Conservation (phyloP, 1,140 invertebrate genomes). For the Portunus trituberculatus region DNA sequence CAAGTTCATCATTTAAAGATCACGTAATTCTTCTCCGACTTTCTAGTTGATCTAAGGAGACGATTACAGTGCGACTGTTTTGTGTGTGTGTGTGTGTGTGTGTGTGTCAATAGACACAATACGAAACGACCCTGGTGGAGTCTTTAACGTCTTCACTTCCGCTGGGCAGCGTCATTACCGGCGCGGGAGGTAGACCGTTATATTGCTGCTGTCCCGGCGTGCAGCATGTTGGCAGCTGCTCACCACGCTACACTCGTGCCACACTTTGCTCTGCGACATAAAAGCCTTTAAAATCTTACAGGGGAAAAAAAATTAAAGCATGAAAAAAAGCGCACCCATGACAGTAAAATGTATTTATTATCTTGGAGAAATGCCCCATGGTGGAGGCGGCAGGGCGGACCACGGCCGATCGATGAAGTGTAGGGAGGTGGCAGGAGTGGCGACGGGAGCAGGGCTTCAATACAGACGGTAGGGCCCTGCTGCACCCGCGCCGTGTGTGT, state of each 20-base stretch:
- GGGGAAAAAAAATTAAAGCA: not conserved
- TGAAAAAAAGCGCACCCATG: not conserved
- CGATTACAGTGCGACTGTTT: no score
- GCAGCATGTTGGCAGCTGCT: not conserved
- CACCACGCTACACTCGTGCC: not conserved
- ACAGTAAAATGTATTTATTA: not conserved
- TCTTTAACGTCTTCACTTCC: not conserved
- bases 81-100: slow-evolving; percentile 17
- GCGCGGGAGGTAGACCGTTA: not conserved
- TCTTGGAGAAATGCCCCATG: not conserved
- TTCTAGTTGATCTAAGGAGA: no score
- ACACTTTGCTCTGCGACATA: not conserved
- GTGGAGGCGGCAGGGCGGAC: not conserved
- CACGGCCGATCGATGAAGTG: not conserved
- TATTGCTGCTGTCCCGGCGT: not conserved
- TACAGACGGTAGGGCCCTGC: not conserved
- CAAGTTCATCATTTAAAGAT: no score
- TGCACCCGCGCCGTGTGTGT: not conserved
- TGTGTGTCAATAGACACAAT: not conserved
- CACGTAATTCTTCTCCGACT: no score
- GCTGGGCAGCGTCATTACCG: not conserved
- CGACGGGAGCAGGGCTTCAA: not conserved
- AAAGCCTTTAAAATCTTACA: not conserved
- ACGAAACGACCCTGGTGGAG: not conserved
- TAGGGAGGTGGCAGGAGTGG: not conserved